phyloP scores from a whole-genome alignment of 1,140 invertebrate genomes.

The Lordiphosa mommai region DNA sequence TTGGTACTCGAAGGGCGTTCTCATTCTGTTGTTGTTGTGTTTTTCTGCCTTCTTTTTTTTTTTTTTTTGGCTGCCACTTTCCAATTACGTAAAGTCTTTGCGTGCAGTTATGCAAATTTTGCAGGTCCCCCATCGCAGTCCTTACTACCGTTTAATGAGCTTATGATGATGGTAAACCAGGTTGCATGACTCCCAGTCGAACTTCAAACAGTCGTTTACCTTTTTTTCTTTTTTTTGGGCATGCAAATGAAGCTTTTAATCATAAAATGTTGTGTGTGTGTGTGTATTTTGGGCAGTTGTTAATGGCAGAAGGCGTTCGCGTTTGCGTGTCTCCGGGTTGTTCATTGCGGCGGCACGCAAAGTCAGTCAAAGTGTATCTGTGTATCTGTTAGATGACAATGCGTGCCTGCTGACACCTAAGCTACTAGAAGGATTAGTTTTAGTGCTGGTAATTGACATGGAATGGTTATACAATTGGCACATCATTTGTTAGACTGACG shows the following conservation, averaged over 20 bases:
- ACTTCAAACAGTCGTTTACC: slow-evolving; percentile 28
- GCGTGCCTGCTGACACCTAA: slow-evolving; percentile 66
- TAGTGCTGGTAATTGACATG: slow-evolving; percentile 51
- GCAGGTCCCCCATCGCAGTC: slow-evolving; percentile 10
- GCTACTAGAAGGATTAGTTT: slow-evolving; percentile 24
- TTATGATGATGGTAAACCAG: slow-evolving; percentile 27
- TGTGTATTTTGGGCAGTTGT: slow-evolving; percentile 69
- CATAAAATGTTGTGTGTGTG: slow-evolving; percentile 65
- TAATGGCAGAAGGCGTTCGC: slow-evolving; percentile 53
- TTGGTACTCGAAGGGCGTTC: slow-evolving; percentile 5
- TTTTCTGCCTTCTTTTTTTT: not conserved
- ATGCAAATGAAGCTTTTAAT: slow-evolving; percentile 67
- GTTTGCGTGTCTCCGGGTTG: slow-evolving; percentile 60
- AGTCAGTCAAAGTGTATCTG: slow-evolving; percentile 3
- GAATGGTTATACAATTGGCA: slow-evolving; percentile 56
- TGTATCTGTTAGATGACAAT: slow-evolving; percentile 69
- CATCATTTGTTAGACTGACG: slow-evolving; percentile 53
- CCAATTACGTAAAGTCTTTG: slow-evolving; percentile 70
- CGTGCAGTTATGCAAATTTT: slow-evolving; percentile 57
- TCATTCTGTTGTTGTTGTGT: slow-evolving; percentile 1
- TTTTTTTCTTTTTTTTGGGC: slow-evolving; percentile 19
- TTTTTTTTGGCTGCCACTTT: slow-evolving; percentile 39
- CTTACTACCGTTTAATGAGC: slow-evolving; percentile 52
- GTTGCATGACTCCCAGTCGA: slow-evolving; percentile 59
- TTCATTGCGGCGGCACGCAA: slow-evolving; percentile 47